Percentiles rank a stretch among this genome's conserved stretches.
Conservation (phyloP, 2,888 invertebrate genomes). For the Stenodera caucasica region DNA sequence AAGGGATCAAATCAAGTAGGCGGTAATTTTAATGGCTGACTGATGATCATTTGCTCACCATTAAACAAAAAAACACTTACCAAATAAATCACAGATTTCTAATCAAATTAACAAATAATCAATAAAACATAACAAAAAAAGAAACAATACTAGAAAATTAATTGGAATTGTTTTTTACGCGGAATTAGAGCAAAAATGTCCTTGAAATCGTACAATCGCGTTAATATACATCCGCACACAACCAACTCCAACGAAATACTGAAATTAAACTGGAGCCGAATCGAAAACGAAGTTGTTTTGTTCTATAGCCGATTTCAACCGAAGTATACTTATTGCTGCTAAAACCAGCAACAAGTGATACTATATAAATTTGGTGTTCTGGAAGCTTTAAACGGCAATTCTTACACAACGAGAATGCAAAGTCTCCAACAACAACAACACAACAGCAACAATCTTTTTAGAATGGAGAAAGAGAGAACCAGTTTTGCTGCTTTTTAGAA, state of each 20-base stretch:
- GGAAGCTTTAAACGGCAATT: constrained; percentile 15
- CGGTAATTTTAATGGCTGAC: background rate
- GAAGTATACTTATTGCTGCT: constrained; percentile 31
- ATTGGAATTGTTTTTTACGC: constrained; percentile 3
- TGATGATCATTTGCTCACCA: background rate
- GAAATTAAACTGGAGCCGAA: constrained; percentile 34
- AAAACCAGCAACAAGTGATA: constrained; percentile 49
- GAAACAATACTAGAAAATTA: background rate
- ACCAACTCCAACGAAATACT: constrained; percentile 44
- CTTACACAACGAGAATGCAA: too few relatives aligned
- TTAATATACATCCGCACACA: constrained; percentile 35
- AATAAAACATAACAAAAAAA: background rate
- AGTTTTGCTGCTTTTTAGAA: constrained; percentile 37
- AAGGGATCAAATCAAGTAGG: constrained; percentile 3
- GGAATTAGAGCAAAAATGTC: constrained; percentile 30
- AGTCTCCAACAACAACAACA: background rate
- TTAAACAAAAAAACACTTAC: background rate
- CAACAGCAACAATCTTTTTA: background rate
- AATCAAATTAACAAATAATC: background rate
- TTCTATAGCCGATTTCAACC: constrained; percentile 38
- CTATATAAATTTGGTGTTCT: constrained; percentile 36
- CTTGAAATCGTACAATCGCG: constrained; percentile 41
- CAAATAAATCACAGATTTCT: background rate
- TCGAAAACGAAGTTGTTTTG: constrained; percentile 28
- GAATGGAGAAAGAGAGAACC: constrained; percentile 30